phyloP scores from a whole-genome alignment of 2,888 invertebrate species.

The Cyaniris semiargus region DNA sequence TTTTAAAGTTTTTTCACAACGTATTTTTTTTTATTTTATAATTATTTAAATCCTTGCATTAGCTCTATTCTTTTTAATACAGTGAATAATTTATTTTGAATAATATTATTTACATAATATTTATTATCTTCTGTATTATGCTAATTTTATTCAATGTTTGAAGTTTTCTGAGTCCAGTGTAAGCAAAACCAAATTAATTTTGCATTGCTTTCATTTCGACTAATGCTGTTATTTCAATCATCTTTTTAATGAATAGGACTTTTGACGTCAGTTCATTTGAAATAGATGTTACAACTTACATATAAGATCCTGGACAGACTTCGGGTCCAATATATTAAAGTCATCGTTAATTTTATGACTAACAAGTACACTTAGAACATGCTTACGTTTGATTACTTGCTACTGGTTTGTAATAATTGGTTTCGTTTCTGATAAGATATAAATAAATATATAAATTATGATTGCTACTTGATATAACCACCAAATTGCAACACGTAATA shows the following conservation, averaged over 20 bases:
- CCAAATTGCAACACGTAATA: neutral
- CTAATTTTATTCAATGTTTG: neutral
- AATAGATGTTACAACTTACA: too few relatives aligned
- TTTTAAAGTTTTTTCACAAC: neutral
- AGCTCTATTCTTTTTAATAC: neutral
- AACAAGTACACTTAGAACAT: too few relatives aligned
- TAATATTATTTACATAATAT: neutral
- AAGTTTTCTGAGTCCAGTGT: neutral
- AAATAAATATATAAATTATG: neutral
- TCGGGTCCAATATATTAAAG: too few relatives aligned
- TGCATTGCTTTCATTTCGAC: too few relatives aligned
- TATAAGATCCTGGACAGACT: too few relatives aligned
- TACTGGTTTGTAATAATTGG: neutral
- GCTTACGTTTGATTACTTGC: neutral
- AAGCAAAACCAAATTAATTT: neutral
- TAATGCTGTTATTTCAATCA: too few relatives aligned
- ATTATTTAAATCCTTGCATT: neutral
- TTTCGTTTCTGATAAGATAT: slow-evolving; percentile 4
- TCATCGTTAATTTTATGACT: too few relatives aligned
- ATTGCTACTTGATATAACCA: neutral
- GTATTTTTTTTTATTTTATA: neutral
- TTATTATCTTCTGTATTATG: neutral
- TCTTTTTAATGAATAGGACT: too few relatives aligned
- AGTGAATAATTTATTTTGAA: neutral
- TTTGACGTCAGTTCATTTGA: too few relatives aligned